Base-by-base conservation (phyloP, 2,888 invertebrate genomes). In the Azorinus chamasolen region DNA sequence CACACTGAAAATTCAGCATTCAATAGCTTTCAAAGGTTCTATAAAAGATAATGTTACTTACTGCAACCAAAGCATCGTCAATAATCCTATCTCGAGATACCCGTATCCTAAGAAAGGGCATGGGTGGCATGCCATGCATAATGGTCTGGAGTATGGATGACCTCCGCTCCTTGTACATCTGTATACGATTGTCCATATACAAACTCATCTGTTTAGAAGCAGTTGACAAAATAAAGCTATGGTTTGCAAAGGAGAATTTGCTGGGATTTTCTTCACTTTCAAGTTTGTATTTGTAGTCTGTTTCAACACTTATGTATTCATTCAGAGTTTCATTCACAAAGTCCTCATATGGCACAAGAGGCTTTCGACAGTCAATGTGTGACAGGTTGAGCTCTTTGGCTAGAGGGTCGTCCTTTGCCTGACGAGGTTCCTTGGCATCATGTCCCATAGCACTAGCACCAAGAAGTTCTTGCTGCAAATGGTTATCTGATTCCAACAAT, bases 271-370 rank as follows among this genome's bases (percentile, higher is more conserved):
- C 89, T 70, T 93, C 92, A 54, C 96, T 95, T 50, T 89, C 89
- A 75, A 97, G 97, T 93, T 96, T 98, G 92, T 96, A 96, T 57
- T 97, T 96, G 94, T 97, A 98, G 94, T 98, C 98, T 91, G 96
- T 95, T 93, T 98, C 97, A 96, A 98, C 97, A 94, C 97, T 97
- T 79, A 98, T 96, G 68, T 96, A 95, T 93, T 98, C 98, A 94
- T 97, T 97, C 57, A 98, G 94, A 0, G 97, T 96, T 93, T 98
- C 98, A 93, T 98, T 98, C 93, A 98, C 97, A 94, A 98, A 98
- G 89, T 98, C 98, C 80, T 96, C 96, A 90, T 96, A 97, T 68
- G 97, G 95, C 91, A 98, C 95, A 88, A 95, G 95, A 43, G 98
- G 98, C 90, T 95, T 95, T 57, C 97, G 95, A 91, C 97, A 96